Evolutionary conservation across 2,797 vertebrate genomes (phyloP).

Genomic region (Percopsis omiscomaycus): DNA sequence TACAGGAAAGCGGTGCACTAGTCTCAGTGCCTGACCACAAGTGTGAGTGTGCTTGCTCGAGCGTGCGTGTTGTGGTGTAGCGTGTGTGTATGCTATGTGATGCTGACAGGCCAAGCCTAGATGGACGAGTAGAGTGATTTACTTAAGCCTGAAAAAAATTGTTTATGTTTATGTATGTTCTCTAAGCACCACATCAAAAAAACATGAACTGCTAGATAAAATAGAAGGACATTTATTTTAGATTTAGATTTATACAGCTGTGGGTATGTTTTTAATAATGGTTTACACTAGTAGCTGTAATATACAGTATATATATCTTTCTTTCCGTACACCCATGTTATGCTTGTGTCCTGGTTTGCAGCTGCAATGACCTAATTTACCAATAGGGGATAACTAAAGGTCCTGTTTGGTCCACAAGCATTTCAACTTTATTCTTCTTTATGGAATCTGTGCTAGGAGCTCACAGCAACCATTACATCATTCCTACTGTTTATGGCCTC

Average conservation of each 20-base stretch:
- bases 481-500: neutral
- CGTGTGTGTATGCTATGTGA: neutral
- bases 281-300: no score
- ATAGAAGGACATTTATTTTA: neutral
- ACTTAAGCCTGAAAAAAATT: neutral
- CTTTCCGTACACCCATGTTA: no score
- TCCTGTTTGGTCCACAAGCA: neutral
- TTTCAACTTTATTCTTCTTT: neutral
- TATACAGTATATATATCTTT: no score
- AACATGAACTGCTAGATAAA: neutral
- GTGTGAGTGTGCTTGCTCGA: constrained; percentile 1
- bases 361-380: neutral
- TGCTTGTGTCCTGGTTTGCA: no score
- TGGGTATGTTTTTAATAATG: no score
- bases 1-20: constrained; percentile 57
- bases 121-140: constrained; percentile 1
- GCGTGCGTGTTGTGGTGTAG: neutral
- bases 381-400: neutral
- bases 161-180: no score
- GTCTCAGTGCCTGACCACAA: constrained; percentile 27
- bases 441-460: neutral
- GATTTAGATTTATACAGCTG: no score
- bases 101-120: neutral
- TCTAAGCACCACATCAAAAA: neutral
- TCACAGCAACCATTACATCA: neutral